Evolutionary conservation across 2,888 invertebrate species (phyloP).

Genomic region (Sesamia inferens): DNA sequence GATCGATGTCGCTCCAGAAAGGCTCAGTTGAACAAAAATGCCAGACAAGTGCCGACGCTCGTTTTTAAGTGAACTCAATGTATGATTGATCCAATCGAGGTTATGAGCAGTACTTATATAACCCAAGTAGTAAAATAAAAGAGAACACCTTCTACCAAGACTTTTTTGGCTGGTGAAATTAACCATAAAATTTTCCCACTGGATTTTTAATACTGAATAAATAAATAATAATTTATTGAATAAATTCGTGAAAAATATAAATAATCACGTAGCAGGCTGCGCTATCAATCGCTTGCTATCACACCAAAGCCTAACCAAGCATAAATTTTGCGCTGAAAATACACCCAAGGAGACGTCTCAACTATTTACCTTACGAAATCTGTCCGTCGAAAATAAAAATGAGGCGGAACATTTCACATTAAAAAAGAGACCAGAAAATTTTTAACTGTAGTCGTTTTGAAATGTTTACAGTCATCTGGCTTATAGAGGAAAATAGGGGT

Average conservation of each 20-base stretch:
- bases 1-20: no score
- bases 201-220: background rate
- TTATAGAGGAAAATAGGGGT: slow-evolving; percentile 17
- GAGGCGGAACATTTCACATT: slow-evolving; percentile 74
- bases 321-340: slow-evolving; percentile 62
- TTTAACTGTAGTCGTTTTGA: slow-evolving; percentile 65
- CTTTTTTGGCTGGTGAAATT: no score
- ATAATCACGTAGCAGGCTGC: background rate
- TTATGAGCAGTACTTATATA: background rate
- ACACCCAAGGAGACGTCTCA: slow-evolving; percentile 62
- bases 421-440: slow-evolving; percentile 60
- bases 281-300: background rate
- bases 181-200: background rate
- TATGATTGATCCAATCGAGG: background rate
- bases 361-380: slow-evolving; percentile 72
- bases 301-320: slow-evolving; percentile 49
- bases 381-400: slow-evolving; percentile 73
- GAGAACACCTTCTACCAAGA: background rate
- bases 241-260: background rate
- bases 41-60: no score
- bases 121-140: background rate
- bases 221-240: background rate
- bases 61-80: no score
- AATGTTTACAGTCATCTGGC: slow-evolving; percentile 59
- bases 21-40: no score